Base-by-base conservation (phyloP, 1,140 invertebrate genomes). In the Globodera ellingtonae region DNA sequence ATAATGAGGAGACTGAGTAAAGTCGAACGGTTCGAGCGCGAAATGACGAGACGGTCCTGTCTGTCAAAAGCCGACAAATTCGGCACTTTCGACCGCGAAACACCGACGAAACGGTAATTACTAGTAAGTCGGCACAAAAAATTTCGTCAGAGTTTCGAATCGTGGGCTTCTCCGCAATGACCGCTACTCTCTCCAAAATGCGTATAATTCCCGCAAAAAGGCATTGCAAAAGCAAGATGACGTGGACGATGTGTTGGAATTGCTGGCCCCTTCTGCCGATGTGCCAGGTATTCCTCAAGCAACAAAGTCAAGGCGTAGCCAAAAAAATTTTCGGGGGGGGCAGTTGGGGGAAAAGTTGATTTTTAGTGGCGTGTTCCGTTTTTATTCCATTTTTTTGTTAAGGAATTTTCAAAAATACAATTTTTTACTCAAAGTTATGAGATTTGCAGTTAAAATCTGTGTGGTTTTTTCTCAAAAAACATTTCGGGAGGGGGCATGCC, bases 181-280 rank as follows among this genome's bases (percentile, higher is more conserved):
- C 48, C 84, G 79, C 21, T 84, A 52, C 59, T 80, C 72, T 7
- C 81, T 84, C 50, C 56, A 78, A 18, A 84, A 48, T 15, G 56
- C 81, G 7, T 83, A 83, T 18, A 62, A 85, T 24, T 46, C 70
- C 8, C 83, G 83, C 47, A 75, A 69, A 70, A 84, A 81, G 48
- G 72, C 81, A 7, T 52, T 86, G 21, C 44, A 81, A 50, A 50
- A 65, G n/a, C 50, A 47, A 9, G 44, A 35, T 21, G 69, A 81
- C 7, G 67, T 46, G 56, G 52, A 67, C 24, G 66, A 66, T 10
- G 18, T 24, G 21, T n/a, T 67, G 13, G 6, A 69, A 50, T 46
- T 66, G 21, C 24, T 79, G 48, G 79, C 74, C 13, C 79, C 79
- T 8, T 67, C 80, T 66, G 65, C 59, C 46, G 15, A 59, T 0